phyloP scores from a whole-genome alignment of 2,113 vertebrate genomes.

The Empidonax traillii region DNA sequence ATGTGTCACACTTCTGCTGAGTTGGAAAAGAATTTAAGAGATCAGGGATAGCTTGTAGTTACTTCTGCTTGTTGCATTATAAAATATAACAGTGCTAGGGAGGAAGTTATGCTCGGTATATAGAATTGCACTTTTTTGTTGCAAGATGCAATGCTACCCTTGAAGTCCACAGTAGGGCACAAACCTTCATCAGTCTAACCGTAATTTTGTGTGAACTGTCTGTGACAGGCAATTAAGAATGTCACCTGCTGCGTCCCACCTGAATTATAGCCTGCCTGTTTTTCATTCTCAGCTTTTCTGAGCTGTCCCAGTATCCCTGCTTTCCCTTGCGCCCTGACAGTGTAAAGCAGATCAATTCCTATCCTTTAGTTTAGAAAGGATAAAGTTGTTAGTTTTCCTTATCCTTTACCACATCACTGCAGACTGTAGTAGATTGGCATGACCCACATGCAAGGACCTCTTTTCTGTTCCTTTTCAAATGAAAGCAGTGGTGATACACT shows the following conservation, averaged over 20 bases:
- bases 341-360: background rate
- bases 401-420: background rate
- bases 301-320: background rate
- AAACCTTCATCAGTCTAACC: background rate
- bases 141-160: background rate
- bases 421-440: background rate
- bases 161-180: background rate
- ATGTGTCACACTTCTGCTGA: background rate
- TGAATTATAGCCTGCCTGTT: background rate
- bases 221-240: background rate
- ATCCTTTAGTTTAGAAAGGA: background rate
- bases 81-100: background rate
- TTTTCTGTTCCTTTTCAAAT: background rate
- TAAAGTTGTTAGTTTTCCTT: background rate
- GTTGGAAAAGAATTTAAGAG: background rate
- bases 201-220: accelerated
- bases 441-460: background rate
- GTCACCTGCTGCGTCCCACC: background rate
- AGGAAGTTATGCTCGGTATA: background rate
- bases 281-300: background rate
- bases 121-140: background rate
- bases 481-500: background rate
- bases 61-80: background rate
- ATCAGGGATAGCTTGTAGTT: background rate
- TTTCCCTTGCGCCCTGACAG: background rate